Percentiles rank a stretch among this genome's conserved stretches.
phyloP scores from a whole-genome alignment of 2,113 vertebrate species.

The Otis tarda region DNA sequence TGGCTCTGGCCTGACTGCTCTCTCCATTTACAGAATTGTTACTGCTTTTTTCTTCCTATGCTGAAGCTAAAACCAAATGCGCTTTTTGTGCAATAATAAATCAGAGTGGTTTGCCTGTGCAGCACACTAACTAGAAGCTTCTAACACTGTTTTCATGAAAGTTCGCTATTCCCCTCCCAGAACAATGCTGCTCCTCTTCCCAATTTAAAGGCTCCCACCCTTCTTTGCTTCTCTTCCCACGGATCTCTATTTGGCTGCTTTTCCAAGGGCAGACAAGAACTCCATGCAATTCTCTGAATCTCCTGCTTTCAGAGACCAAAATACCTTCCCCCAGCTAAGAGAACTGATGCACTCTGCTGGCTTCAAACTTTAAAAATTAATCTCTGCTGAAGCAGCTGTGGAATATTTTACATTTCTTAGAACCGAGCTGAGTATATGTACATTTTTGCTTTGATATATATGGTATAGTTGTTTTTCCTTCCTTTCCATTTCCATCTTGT shows the following conservation, averaged over 20 bases:
- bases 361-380: not conserved
- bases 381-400: constrained; percentile 11
- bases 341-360: constrained; percentile 2
- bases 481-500: not conserved
- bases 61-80: not conserved
- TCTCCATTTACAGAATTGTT: not conserved
- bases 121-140: not conserved
- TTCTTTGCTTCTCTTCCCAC: not conserved
- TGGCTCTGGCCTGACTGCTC: not conserved
- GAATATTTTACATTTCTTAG: constrained; percentile 60
- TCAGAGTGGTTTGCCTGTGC: not conserved
- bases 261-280: constrained; percentile 1
- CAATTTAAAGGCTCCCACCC: not conserved
- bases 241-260: constrained; percentile 6
- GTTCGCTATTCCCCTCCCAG: not conserved
- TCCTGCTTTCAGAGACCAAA: not conserved
- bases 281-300: not conserved
- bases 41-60: not conserved
- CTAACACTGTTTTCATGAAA: not conserved
- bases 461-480: not conserved
- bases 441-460: constrained; percentile 23
- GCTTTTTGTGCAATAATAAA: not conserved
- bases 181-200: not conserved
- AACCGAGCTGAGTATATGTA: not conserved
- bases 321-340: not conserved